Conservation (phyloP, 2,888 invertebrate genomes). For the Ormyrus rosae region DNA sequence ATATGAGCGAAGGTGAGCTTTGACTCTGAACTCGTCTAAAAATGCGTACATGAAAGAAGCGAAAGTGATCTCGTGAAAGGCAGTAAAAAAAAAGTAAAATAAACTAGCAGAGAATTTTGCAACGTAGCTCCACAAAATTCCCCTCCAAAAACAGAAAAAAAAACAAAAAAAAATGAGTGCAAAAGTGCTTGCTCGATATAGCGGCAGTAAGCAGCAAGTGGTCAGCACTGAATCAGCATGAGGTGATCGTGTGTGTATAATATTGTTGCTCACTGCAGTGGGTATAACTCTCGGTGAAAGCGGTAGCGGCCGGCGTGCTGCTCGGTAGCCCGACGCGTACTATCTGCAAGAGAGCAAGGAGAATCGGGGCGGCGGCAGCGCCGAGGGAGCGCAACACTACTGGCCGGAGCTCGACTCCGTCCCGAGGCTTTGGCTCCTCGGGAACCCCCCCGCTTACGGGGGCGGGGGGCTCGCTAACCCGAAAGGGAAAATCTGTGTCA, state of each 20-base stretch:
- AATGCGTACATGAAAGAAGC: neutral
- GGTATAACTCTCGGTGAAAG: neutral
- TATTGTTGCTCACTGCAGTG: slow-evolving; percentile 25
- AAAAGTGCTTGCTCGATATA: neutral
- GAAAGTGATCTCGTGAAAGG: neutral
- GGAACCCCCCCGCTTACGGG: too few relatives aligned
- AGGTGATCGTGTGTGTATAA: too few relatives aligned
- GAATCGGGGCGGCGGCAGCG: slow-evolving; percentile 31
- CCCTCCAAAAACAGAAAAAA: too few relatives aligned
- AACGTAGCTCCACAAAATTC: too few relatives aligned
- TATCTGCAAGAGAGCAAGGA: neutral
- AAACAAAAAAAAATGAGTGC: neutral
- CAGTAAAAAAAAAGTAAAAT: neutral
- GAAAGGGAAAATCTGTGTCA: slow-evolving; percentile 72
- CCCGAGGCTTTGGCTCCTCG: neutral
- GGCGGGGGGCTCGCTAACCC: slow-evolving; percentile 10
- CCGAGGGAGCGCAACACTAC: slow-evolving; percentile 48
- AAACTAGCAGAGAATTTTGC: too few relatives aligned
- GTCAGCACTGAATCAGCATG: neutral
- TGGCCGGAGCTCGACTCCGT: slow-evolving; percentile 13
- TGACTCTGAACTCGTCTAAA: neutral
- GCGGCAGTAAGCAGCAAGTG: neutral
- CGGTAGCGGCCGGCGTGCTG: too few relatives aligned
- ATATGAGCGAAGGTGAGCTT: slow-evolving; percentile 38
- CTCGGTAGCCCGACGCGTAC: neutral